Evolutionary conservation across 2,888 invertebrate species (phyloP), one percentile per base, ranked within the genome.

Genomic region (Drosophila barbarae): DNA sequence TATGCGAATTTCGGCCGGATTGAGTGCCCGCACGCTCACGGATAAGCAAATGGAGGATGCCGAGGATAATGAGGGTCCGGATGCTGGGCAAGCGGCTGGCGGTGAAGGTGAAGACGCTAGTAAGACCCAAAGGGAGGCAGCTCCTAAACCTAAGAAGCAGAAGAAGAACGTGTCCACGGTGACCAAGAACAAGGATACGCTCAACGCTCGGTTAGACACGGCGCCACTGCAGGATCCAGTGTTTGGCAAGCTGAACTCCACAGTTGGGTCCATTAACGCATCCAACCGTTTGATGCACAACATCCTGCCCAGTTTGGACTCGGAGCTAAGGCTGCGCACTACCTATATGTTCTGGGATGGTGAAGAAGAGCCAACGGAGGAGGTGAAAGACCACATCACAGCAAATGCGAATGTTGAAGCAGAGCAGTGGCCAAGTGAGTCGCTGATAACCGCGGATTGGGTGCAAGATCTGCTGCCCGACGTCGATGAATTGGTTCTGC

Each of bases 1-100:
- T 2, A 90, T 95, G 71, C 94, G 95, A 85, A 93, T 97, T 90
- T 93, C 93, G 1, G 93, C 93, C 0, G 94, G 93, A 0, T 70
- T 90, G 2, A 88, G 86, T 74, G 87, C 89, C 2, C 87, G 88
- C 36, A 88, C 86, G 21, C 79, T 82, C 13, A 83, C 77, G 7
- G 80, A 86, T 5, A 71, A 73, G 13, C 76, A 80, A 39, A 21
- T 75, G 1, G 74, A 84, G 30, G 73, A 80, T 2, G 79, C 81
- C 5, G 81, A 82, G 30, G 74, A 78, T 12, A 80, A 75, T 9
- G 82, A 77, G n/a, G 68, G 51, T 26, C 53, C 65, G 21, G 70
- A 39, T 12, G 74, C 47, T 7, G 55, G 74, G 26, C 72, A 46
- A 18, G 76, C 41, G 6, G 64, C 73, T 36, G 74, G 72, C 1